Base-by-base conservation (phyloP, 2,797 vertebrate genomes). In the Pelochelys cantorii region DNA sequence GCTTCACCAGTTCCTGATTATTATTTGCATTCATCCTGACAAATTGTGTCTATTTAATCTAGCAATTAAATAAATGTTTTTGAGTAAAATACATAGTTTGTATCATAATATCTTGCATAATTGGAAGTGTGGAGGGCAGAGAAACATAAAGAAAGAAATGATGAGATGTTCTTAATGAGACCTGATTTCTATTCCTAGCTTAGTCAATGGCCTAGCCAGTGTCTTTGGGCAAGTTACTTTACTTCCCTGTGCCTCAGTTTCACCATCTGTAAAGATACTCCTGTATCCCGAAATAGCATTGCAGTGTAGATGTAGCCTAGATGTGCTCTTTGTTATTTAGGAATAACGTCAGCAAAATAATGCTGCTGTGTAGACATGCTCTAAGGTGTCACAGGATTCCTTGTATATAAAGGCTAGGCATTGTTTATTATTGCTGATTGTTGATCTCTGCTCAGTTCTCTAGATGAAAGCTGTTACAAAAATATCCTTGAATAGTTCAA, bases 81-180 rank as follows among this genome's bases (percentile, higher is more conserved):
- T 48, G 42, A 48, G 42, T 48, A 48, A 48, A 48, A 8, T 48
- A 34, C 25, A 23, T 48, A 23, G 71, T 42, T 75, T 75, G 71
- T 42, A 75, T 75, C 37, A 75, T 65, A 17, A 65, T 65, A n/a
- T 34, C 12, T 75, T 82, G 71, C 0, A 1, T 34, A 3, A 65
- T 0, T 0, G 31, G 60, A 79, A 84, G 27, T 3, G 37, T 2
- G 78, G n/a, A 57, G 85, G 2, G 7, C 4, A 71, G 5, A 87
- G 65, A 87, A 80, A n/a, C 10, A 18, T 27, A 59, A 20, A 11
- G n/a, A 62, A 5, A 22, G 6, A 81, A 71, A 17, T n/a, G 62
- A 65, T n/a, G 62, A n/a, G 62, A 65, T 2, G 62, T n/a, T n/a
- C 7, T 65, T 65, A 65, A 65, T n/a, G 62, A n/a, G 17, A 13